Percentiles rank a stretch among this genome's conserved stretches.
phyloP scores from a whole-genome alignment of 2,797 vertebrate species.

The Heteromormyrus szaboi region DNA sequence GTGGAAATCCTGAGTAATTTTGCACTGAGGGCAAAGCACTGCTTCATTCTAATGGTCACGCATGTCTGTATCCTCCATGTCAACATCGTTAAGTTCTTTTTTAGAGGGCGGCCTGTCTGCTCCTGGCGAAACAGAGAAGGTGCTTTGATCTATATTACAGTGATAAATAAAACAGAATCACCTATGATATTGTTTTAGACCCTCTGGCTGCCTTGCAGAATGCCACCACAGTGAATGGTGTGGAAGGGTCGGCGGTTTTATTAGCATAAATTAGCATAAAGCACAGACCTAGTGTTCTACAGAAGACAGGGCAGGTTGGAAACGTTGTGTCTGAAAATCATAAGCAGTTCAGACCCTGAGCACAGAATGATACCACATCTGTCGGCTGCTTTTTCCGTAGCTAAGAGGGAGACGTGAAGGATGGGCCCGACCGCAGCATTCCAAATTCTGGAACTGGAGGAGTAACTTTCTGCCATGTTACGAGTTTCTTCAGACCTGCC shows the following conservation, averaged over 20 bases:
- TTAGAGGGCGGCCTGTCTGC: constrained; percentile 41
- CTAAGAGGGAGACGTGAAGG: neutral
- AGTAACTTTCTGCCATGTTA: neutral
- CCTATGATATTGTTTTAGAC: constrained; percentile 50
- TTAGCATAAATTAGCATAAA: constrained; percentile 7
- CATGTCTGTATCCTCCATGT: neutral
- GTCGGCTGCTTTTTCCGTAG: neutral
- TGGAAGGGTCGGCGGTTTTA: neutral
- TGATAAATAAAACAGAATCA: constrained; percentile 58
- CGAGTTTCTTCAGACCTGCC: neutral
- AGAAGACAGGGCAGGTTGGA: neutral
- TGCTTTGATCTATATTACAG: constrained; percentile 50
- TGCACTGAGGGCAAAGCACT: neutral
- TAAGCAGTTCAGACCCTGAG: neutral
- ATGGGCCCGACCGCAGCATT: neutral
- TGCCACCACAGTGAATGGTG: neutral
- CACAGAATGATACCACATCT: neutral
- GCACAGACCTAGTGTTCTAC: neutral
- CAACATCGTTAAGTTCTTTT: constrained; percentile 18
- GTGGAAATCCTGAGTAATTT: neutral
- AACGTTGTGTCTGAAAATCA: neutral
- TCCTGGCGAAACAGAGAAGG: constrained; percentile 27
- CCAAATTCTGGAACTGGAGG: neutral
- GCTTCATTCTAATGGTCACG: neutral
- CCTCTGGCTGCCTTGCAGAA: constrained; percentile 45